These are phyloP conservation scores for Fregata magnificens DNA, from an alignment of 2,113 vertebrate species.

Conservation along the genomic window DNA sequence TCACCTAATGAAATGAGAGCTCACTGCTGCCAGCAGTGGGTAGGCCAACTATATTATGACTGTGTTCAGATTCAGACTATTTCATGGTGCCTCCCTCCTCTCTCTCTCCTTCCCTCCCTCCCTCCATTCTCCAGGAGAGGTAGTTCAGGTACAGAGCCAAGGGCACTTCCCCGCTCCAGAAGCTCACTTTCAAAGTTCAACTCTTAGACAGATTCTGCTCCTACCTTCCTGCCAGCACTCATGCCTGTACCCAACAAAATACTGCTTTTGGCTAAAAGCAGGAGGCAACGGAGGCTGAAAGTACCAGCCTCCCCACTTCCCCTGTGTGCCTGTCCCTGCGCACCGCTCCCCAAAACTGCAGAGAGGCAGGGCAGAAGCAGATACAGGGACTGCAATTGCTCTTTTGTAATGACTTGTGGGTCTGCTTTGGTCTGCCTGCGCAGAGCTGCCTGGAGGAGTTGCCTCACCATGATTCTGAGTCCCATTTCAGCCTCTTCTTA, in stretches of 20 bases:
- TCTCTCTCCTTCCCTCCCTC: neutral
- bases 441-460: neutral
- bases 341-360: neutral
- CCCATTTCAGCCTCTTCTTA: neutral
- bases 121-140: neutral
- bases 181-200: neutral
- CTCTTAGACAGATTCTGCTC: neutral
- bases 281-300: neutral
- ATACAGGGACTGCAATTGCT: neutral
- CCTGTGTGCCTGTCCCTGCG: accelerated
- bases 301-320: neutral
- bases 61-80: neutral
- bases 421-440: neutral
- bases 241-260: neutral
- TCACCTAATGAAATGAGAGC: neutral
- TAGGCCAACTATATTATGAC: neutral
- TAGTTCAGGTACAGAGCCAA: neutral
- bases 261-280: neutral
- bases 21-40: neutral
- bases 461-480: neutral
- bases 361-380: neutral
- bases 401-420: neutral
- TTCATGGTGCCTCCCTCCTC: neutral
- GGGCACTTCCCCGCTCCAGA: neutral
- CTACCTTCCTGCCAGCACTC: neutral